Conservation (phyloP, 2,888 invertebrate genomes). For the Chirona hameri region DNA sequence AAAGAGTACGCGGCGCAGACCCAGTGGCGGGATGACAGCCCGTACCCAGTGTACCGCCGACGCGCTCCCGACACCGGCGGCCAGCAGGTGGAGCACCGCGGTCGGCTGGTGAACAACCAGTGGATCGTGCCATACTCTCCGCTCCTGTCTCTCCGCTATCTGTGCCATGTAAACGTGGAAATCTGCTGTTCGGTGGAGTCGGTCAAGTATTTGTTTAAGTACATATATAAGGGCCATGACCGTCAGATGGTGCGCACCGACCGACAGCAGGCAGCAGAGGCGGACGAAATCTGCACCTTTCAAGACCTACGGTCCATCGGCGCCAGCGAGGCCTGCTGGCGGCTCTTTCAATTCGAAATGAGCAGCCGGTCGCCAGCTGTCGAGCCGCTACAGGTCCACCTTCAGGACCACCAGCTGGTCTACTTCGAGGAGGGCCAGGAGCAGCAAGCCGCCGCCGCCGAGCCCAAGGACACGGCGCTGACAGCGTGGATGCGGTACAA, state of each 20-base stretch:
- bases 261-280: neutral
- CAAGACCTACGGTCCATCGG: neutral
- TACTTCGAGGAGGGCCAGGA: neutral
- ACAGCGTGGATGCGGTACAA: neutral
- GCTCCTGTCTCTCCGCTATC: neutral
- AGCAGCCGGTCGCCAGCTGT: neutral
- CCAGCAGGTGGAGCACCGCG: neutral
- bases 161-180: neutral
- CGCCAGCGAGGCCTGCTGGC: neutral
- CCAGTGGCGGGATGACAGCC: neutral
- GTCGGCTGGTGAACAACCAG: neutral
- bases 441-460: neutral
- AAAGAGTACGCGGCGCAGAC: neutral
- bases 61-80: neutral
- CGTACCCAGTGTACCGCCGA: neutral
- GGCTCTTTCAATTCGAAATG: neutral
- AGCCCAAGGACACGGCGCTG: neutral
- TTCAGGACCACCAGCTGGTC: neutral
- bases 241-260: neutral
- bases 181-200: neutral
- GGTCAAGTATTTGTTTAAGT: neutral
- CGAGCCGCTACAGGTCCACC: neutral
- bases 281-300: neutral
- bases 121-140: conserved; percentile 22
- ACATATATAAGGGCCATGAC: neutral